phyloP scores from a whole-genome alignment of 2,797 vertebrate genomes.

The Eulemur rubriventer region DNA sequence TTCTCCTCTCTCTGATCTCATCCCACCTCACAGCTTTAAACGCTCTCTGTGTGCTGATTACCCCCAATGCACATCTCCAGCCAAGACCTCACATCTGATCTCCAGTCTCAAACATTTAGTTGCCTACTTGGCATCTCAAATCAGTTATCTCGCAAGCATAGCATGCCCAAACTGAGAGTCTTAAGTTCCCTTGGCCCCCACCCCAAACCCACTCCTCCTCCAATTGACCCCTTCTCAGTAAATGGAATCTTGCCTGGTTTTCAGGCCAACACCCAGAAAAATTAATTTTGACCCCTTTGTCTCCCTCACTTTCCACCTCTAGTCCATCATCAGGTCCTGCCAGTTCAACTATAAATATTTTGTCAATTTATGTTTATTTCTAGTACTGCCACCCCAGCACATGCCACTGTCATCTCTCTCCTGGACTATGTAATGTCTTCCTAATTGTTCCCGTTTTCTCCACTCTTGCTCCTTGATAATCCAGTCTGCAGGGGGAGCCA shows the following conservation, averaged over 20 bases:
- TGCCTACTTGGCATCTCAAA: background rate
- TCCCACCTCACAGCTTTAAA: background rate
- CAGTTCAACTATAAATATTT: background rate
- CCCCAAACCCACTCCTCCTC: background rate
- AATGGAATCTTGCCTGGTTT: background rate
- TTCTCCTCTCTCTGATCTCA: background rate
- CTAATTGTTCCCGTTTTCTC: background rate
- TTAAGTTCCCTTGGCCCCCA: background rate
- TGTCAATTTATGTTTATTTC: background rate
- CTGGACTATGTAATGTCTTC: background rate
- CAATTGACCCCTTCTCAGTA: background rate
- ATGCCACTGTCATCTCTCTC: background rate
- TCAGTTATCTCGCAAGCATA: background rate
- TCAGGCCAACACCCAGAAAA: background rate
- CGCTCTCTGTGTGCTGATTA: background rate
- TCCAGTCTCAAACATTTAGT: background rate
- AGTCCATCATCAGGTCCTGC: background rate
- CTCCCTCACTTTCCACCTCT: background rate
- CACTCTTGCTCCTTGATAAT: background rate
- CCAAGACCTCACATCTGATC: background rate
- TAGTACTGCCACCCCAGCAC: background rate
- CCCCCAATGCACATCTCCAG: background rate
- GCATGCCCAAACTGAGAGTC: background rate
- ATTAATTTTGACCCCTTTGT: background rate
- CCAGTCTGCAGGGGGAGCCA: background rate